phyloP scores from a whole-genome alignment of 2,113 vertebrate genomes.

The Lamprologus lemairii region DNA sequence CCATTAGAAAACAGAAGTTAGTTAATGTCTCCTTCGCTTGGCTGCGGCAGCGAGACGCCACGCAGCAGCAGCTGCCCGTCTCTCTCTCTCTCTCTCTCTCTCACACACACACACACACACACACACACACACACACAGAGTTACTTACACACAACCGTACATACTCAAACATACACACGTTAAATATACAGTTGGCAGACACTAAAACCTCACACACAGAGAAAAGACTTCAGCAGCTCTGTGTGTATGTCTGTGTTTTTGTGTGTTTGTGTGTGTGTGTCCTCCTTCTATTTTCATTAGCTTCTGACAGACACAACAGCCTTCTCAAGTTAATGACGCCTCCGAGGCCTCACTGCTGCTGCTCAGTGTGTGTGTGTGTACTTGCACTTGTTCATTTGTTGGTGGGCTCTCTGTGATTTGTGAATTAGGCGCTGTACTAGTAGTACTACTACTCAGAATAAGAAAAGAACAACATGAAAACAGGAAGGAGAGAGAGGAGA shows the following conservation, averaged over 20 bases:
- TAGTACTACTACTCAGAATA: not conserved
- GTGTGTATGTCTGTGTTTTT: not conserved
- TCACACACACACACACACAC: not conserved
- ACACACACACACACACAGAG: not conserved
- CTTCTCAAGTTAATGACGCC: slow-evolving; percentile 55
- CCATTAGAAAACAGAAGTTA: slow-evolving; percentile 78
- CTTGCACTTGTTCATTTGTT: not conserved
- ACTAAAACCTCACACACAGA: not conserved
- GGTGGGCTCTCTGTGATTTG: not conserved
- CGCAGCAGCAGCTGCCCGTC: slow-evolving; percentile 37
- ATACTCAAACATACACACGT: not conserved
- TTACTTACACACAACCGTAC: not conserved
- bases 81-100: not conserved
- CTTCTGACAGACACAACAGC: slow-evolving; percentile 59
- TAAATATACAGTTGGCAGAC: not conserved
- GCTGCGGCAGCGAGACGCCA: slow-evolving; percentile 48
- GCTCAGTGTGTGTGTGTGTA: not conserved
- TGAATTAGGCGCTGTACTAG: not conserved
- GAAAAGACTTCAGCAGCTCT: not conserved
- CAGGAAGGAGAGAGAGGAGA: not conserved
- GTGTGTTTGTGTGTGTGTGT: slow-evolving; percentile 8
- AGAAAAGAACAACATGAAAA: not conserved
- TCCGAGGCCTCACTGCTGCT: slow-evolving; percentile 38
- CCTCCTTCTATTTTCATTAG: slow-evolving; percentile 59
- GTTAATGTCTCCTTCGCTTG: slow-evolving; percentile 34